A percentile compares a stretch with the other conserved stretches of the same genome.
Evolutionary conservation across 2,113 vertebrate genomes (phyloP).

Genomic region (Phylloscopus trochilus): DNA sequence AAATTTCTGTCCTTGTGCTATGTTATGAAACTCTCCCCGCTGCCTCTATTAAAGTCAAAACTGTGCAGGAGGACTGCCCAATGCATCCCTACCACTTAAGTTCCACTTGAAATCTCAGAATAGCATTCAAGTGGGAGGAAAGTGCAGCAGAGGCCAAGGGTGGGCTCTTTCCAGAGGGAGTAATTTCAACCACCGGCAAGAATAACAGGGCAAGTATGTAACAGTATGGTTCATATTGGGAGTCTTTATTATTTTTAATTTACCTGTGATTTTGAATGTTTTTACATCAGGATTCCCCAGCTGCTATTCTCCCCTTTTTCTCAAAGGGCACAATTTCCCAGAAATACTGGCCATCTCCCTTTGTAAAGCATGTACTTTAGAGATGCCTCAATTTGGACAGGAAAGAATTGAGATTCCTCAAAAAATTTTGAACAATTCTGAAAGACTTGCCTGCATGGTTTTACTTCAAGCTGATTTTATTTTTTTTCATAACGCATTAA

Average conservation of each 20-base stretch:
- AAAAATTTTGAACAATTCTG: neutral
- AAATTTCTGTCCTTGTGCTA: neutral
- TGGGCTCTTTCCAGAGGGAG: neutral
- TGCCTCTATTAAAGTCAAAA: neutral
- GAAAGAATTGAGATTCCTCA: neutral
- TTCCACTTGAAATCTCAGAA: constrained; percentile 29
- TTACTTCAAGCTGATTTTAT: neutral
- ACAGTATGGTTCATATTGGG: neutral
- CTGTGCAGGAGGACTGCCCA: neutral
- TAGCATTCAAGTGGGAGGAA: neutral
- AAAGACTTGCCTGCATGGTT: neutral
- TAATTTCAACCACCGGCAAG: neutral
- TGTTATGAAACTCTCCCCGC: neutral
- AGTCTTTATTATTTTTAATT: neutral
- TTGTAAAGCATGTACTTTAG: neutral
- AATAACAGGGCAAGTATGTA: neutral
- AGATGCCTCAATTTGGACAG: neutral
- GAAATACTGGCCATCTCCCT: neutral
- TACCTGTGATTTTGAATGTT: neutral
- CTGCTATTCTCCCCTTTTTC: neutral
- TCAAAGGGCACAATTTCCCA: neutral
- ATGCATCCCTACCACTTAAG: neutral
- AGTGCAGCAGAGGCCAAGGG: neutral
- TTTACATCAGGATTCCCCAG: neutral
- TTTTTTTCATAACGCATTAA: neutral